These are phyloP conservation scores for Achatina immaculata DNA, from an alignment of 1,140 invertebrate genomes.

Conservation along the genomic window DNA sequence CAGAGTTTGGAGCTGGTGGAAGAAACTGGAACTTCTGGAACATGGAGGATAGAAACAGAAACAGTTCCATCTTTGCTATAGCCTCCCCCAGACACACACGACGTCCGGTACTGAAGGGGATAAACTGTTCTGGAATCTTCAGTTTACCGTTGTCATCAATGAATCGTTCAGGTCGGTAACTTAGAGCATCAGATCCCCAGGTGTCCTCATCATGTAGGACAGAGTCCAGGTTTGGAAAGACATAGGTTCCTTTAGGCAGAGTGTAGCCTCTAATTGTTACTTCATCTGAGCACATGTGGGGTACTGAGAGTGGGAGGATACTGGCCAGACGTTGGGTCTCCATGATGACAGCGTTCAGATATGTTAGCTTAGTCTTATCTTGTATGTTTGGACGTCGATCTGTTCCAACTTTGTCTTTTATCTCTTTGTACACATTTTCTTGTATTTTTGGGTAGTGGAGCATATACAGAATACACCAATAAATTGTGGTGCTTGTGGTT, in stretches of 20 bases:
- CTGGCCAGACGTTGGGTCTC: constrained; percentile 44
- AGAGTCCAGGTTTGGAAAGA: neutral
- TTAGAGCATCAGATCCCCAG: constrained; percentile 80
- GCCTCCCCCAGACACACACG: constrained; percentile 43
- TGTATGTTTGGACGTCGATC: constrained; percentile 72
- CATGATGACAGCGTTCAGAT: constrained; percentile 47
- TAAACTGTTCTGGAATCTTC: constrained; percentile 27
- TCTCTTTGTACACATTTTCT: constrained; percentile 85
- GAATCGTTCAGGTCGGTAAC: constrained; percentile 79
- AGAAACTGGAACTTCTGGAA: constrained; percentile 65
- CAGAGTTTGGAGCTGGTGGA: constrained; percentile 58
- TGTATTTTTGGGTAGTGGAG: constrained; percentile 81
- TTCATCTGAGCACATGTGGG: constrained; percentile 36
- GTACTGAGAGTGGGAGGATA: neutral
- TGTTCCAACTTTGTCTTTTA: constrained; percentile 85
- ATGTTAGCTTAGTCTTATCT: constrained; percentile 44
- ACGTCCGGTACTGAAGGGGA: constrained; percentile 22
- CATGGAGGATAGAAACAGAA: constrained; percentile 44
- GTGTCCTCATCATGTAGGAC: constrained; percentile 22
- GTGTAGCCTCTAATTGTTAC: constrained; percentile 56
- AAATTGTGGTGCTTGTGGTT: constrained; percentile 46
- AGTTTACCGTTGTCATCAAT: constrained; percentile 54
- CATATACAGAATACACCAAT: constrained; percentile 86
- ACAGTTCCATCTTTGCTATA: constrained; percentile 43
- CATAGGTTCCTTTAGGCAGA: constrained; percentile 55